Percentiles rank a stretch among this genome's conserved stretches.
phyloP scores from a whole-genome alignment of 1,140 invertebrate genomes.

The Steinernema khuongi region DNA sequence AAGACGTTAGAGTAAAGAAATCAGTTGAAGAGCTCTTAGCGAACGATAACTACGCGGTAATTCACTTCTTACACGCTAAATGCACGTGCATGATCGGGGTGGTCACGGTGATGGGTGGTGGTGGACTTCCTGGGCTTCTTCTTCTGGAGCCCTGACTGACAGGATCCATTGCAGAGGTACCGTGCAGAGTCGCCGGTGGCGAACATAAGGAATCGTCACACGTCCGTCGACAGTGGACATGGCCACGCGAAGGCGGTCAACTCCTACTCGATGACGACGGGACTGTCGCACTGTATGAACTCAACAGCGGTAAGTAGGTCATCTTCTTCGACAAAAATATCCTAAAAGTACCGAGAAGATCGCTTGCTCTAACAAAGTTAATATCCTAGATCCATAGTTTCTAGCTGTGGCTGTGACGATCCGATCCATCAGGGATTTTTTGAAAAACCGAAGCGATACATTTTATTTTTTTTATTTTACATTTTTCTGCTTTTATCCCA shows the following conservation, averaged over 20 bases:
- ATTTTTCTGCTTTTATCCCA: too few species aligned
- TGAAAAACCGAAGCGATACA: too few species aligned
- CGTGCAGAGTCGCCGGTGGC: background rate
- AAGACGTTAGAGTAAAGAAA: conserved; percentile 17
- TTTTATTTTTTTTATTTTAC: too few species aligned
- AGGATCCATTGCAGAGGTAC: background rate
- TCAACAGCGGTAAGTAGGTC: background rate
- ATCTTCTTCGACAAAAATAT: too few species aligned
- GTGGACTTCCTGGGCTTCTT: background rate
- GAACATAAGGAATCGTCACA: background rate
- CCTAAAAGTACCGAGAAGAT: too few species aligned
- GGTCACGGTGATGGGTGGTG: background rate
- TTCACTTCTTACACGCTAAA: background rate
- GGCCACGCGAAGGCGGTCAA: background rate
- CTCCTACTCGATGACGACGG: conserved; percentile 1
- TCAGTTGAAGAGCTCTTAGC: background rate
- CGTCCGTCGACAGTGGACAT: background rate
- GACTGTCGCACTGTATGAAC: background rate
- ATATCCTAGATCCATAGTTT: too few species aligned
- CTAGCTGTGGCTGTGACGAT: too few species aligned
- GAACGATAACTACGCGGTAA: conserved; percentile 8
- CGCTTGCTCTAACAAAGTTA: too few species aligned
- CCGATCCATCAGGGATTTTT: too few species aligned
- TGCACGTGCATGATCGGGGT: background rate
- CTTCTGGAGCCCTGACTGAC: background rate